A percentile compares a stretch with the other conserved stretches of the same genome.
These are phyloP conservation scores for Neodon shergylaensis DNA, from an alignment of 2,113 vertebrate species.

Conservation along the genomic window DNA sequence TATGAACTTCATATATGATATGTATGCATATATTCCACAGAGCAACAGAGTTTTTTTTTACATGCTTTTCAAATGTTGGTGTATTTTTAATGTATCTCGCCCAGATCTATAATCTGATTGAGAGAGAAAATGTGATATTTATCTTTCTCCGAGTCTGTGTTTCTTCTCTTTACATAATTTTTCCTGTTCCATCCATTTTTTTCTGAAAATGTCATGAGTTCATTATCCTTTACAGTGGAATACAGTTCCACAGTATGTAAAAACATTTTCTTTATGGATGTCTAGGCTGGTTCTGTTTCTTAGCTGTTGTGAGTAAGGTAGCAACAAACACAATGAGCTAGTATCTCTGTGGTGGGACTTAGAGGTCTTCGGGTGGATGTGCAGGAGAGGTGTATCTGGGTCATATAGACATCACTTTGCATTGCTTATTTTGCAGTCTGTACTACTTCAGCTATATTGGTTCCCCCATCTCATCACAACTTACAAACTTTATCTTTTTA, in stretches of 20 bases:
- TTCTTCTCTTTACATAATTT: background rate
- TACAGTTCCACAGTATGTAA: background rate
- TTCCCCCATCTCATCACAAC: background rate
- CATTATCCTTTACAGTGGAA: background rate
- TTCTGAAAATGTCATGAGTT: background rate
- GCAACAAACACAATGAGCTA: background rate
- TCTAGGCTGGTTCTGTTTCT: background rate
- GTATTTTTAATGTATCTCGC: background rate
- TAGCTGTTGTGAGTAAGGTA: background rate
- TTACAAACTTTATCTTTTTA: background rate
- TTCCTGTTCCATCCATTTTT: background rate
- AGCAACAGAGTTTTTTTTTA: slow-evolving; percentile 29
- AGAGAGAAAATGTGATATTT: background rate
- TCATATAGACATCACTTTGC: background rate
- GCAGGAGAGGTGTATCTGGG: background rate
- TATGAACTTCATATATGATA: background rate
- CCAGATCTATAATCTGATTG: background rate
- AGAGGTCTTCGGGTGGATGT: background rate
- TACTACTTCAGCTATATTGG: background rate
- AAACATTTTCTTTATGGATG: background rate
- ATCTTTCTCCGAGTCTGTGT: background rate
- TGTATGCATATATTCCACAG: background rate
- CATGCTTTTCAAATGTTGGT: background rate
- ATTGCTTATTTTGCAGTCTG: background rate
- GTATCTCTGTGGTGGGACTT: background rate